phyloP scores from a whole-genome alignment of 2,113 vertebrate genomes.

The Trinectes maculatus region DNA sequence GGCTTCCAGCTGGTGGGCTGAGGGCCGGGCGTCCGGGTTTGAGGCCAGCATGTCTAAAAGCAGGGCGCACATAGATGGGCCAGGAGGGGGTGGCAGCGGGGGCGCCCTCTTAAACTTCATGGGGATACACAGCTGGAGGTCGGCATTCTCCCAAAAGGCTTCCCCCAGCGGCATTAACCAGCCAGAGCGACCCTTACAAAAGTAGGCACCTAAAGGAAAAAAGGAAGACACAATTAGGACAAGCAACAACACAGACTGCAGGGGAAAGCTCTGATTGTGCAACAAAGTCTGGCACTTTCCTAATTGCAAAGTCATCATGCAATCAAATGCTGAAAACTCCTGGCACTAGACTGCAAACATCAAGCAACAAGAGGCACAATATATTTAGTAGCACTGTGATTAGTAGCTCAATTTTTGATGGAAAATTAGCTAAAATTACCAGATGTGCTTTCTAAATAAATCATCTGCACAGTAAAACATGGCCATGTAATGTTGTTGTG shows the following conservation, averaged over 20 bases:
- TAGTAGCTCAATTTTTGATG: no score
- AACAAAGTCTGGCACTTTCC: no score
- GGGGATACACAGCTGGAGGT: conserved; percentile 94
- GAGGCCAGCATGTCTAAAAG: conserved; percentile 94
- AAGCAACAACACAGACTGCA: background rate
- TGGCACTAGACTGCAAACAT: no score
- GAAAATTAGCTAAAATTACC: no score
- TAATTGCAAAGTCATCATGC: no score
- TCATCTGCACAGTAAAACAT: no score
- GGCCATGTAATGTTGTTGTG: no score
- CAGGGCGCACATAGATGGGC: conserved; percentile 88
- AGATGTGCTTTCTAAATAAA: no score
- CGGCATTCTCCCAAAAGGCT: conserved; percentile 93
- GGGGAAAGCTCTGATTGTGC: no score
- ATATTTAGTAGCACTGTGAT: no score
- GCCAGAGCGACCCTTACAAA: conserved; percentile 85
- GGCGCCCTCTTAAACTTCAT: conserved; percentile 91
- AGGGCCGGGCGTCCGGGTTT: conserved; percentile 91
- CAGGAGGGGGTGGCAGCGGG: conserved; percentile 76
- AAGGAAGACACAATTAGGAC: background rate
- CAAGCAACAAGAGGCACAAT: no score
- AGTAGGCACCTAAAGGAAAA: conserved; percentile 80
- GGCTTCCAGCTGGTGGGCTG: conserved; percentile 90
- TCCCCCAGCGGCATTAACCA: conserved; percentile 94
- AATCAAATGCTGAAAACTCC: no score